A percentile compares a stretch with the other conserved stretches of the same genome.
Evolutionary conservation across 2,888 invertebrate genomes (phyloP).

Genomic region (Chrysina gloriosa): DNA sequence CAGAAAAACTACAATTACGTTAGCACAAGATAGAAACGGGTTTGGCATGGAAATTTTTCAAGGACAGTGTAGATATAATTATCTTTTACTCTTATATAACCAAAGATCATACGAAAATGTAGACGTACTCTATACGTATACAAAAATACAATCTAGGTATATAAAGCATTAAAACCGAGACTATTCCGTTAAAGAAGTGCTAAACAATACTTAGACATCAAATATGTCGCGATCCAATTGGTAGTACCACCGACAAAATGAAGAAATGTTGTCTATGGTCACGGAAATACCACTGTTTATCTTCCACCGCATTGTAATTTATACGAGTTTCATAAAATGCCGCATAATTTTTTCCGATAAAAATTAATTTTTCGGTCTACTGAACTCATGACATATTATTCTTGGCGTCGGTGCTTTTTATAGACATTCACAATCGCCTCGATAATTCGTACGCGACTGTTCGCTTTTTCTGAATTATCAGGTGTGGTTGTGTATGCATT

Average conservation of each 20-base stretch:
- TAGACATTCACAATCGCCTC: neutral
- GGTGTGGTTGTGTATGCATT: neutral
- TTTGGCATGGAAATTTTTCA: slow-evolving; percentile 24
- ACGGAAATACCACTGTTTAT: neutral
- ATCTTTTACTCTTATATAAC: slow-evolving; percentile 10
- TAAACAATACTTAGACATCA: too few species aligned
- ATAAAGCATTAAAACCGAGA: too few species aligned
- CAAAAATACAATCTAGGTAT: too few species aligned
- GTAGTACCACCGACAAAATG: neutral
- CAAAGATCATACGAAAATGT: too few species aligned
- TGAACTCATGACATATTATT: slow-evolving; percentile 24
- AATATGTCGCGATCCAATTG: neutral
- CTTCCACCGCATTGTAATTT: neutral
- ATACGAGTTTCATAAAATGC: neutral
- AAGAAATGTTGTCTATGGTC: slow-evolving; percentile 7
- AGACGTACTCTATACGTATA: too few species aligned
- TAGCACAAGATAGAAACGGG: neutral
- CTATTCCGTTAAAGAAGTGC: too few species aligned
- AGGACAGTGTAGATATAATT: slow-evolving; percentile 2
- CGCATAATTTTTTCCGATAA: slow-evolving; percentile 26
- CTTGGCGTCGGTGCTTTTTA: neutral
- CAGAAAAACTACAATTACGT: too few species aligned
- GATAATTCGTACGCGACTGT: neutral
- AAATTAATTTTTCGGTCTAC: slow-evolving; percentile 37
- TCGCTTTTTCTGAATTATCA: neutral